phyloP scores from a whole-genome alignment of 2,888 invertebrate species.

The Plagodis pulveraria region DNA sequence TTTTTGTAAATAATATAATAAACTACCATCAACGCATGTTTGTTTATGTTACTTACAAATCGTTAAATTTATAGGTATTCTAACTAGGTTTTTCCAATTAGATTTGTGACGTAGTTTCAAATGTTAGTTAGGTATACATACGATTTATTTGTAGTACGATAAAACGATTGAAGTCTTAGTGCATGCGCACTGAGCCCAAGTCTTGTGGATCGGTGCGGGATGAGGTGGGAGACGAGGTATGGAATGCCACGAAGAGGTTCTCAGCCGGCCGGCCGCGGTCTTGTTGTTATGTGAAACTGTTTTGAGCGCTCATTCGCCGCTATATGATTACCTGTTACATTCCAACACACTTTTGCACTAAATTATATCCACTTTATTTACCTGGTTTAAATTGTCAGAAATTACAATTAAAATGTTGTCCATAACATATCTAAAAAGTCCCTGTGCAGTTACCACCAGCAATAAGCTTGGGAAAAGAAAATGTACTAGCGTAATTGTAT shows the following conservation, averaged over 20 bases:
- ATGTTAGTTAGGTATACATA: background rate
- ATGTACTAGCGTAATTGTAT: too few species aligned
- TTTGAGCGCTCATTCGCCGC: conserved; percentile 57
- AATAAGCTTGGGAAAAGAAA: too few species aligned
- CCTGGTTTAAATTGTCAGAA: background rate
- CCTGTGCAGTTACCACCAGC: too few species aligned
- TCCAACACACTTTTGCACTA: conserved; percentile 23
- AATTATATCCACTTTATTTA: conserved; percentile 2
- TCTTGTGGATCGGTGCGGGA: conserved; percentile 43
- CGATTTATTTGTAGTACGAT: conserved; percentile 36
- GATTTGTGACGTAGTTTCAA: conserved; percentile 15
- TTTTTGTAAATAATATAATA: too few species aligned
- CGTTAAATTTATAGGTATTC: background rate
- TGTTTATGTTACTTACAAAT: background rate
- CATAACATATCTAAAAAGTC: too few species aligned
- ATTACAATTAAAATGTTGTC: background rate
- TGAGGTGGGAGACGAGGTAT: conserved; percentile 62
- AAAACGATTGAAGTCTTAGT: conserved; percentile 69
- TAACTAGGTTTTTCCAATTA: background rate
- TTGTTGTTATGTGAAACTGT: conserved; percentile 80
- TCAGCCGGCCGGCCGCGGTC: conserved; percentile 69
- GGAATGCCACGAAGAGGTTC: conserved; percentile 81
- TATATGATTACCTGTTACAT: conserved; percentile 36
- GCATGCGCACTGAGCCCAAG: conserved; percentile 77
- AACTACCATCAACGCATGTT: too few species aligned